phyloP scores from a whole-genome alignment of 2,113 vertebrate genomes.

The Mobula birostris region DNA sequence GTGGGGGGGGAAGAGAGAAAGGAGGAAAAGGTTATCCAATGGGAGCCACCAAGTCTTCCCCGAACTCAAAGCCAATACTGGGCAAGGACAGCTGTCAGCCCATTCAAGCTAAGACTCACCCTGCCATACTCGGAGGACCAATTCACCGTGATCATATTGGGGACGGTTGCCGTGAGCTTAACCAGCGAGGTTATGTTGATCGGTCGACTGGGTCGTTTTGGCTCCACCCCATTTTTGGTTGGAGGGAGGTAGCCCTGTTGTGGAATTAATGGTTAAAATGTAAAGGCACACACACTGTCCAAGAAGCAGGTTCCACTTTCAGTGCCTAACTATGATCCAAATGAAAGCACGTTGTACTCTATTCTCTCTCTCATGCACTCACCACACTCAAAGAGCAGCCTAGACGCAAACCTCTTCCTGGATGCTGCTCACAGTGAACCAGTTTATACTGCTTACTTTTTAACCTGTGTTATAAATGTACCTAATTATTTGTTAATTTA shows the following conservation, averaged over 20 bases:
- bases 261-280: not conserved
- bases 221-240: constrained; percentile 60
- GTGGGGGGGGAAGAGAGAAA: not conserved
- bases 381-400: too few species aligned
- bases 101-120: constrained; percentile 46
- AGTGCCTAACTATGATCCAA: too few species aligned
- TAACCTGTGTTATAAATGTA: too few species aligned
- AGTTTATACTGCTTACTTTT: not conserved
- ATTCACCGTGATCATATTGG: constrained; percentile 60
- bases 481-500: too few species aligned
- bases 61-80: not conserved
- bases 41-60: not conserved
- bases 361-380: too few species aligned
- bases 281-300: too few species aligned
- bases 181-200: constrained; percentile 61
- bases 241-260: constrained; percentile 61
- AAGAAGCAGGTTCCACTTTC: too few species aligned
- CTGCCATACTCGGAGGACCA: constrained; percentile 65
- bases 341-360: too few species aligned
- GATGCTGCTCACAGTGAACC: not conserved
- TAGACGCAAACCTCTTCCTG: too few species aligned
- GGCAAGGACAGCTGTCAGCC: too few species aligned
- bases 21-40: not conserved
- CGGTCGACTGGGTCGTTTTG: constrained; percentile 60
- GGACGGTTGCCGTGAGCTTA: constrained; percentile 56